Evolutionary conservation across 23 tunicate genomes (phyloP), one percentile per base, ranked within the genome.

Genomic region (Halocynthia aurantium): DNA sequence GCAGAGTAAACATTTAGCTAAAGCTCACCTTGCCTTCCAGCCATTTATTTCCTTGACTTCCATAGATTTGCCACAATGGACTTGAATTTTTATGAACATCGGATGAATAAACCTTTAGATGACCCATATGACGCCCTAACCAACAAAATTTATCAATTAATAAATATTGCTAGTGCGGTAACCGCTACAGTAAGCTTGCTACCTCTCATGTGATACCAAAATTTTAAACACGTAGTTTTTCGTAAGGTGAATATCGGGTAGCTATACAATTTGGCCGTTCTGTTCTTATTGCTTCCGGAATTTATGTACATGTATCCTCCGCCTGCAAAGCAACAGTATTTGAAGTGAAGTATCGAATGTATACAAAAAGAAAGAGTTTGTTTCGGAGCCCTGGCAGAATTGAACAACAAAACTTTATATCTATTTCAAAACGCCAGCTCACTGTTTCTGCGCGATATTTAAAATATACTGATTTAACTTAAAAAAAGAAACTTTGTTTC

Each of bases 201-300:
- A 86, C 95, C 95, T 88, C 69, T 83, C 95, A 88, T 88, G 49
- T 70, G 81, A 51, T 88, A 88, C 84, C 84, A 79, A 81, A 88
- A 88, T 57, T 75, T 67, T 0, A 88, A 72, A 61, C 95, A 88
- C 10, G 77, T 58, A 9, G 56, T 54, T 6, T 66, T 50, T 0
- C 52, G 50, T 8, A 51, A 31, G 15, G 15, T 61, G n/a, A 86
- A 40, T 10, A 7, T 22, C 13, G 67, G 22, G 49, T 75, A 67
- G 19, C 82, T 63, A 12, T 66, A 50, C 10, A 77, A n/a, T 72
- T 40, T 44, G 7, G 95, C 95, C 7, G 87, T 88, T 64, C 95
- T 81, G 64, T 88, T 88, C 22, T n/a, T 55, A 52, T 77, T 22
- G 22, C 75, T 83, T 52, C 66, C 86, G 6, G 95, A 78, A 44